Evolutionary conservation across 2,797 vertebrate genomes (phyloP).

Genomic region (Linurgus olivaceus): DNA sequence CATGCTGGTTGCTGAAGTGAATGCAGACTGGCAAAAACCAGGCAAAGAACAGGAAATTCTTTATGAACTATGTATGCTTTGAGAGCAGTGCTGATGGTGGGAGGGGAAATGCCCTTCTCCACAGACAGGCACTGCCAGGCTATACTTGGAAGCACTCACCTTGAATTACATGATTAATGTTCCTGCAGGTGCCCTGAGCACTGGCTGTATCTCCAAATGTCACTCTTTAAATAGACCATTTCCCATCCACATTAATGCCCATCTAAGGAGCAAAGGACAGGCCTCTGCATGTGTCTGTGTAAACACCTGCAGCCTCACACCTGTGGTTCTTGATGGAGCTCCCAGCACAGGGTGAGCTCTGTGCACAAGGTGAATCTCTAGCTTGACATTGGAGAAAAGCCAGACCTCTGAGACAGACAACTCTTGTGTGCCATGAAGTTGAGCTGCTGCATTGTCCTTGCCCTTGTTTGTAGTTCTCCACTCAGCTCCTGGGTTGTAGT

Average conservation of each 20-base stretch:
- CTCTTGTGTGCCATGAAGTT: accelerated
- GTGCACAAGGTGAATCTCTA: neutral
- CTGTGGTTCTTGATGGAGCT: neutral
- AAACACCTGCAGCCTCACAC: neutral
- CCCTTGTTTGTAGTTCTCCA: neutral
- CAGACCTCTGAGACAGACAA: neutral
- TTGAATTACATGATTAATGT: constrained; percentile 18
- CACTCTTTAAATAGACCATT: constrained; percentile 23
- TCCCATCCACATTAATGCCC: neutral
- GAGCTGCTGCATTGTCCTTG: neutral
- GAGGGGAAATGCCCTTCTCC: neutral
- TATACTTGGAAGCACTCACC: neutral
- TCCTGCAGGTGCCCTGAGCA: neutral
- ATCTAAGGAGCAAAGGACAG: neutral
- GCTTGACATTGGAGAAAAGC: neutral
- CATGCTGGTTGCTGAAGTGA: neutral
- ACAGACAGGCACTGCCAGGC: neutral
- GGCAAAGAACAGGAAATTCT: neutral
- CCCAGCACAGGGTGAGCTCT: neutral
- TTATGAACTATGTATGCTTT: neutral
- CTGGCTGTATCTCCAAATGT: constrained; percentile 23
- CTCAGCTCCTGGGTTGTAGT: neutral
- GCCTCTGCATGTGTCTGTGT: neutral
- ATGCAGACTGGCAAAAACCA: accelerated
- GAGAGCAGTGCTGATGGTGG: neutral